Conservation (phyloP, 2,113 vertebrate species). For the Eudyptes chrysolophus region DNA sequence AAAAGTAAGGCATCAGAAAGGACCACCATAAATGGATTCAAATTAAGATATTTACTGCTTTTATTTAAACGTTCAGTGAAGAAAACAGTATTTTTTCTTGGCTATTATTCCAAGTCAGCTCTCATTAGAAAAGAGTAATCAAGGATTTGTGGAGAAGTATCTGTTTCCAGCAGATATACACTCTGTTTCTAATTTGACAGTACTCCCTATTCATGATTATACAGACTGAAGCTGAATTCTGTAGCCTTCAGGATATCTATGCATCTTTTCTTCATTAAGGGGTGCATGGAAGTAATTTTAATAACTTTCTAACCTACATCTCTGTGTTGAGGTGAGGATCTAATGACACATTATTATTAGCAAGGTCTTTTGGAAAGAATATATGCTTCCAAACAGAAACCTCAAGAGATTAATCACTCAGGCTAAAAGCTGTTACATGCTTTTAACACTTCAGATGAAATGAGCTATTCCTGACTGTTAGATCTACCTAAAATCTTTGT, state of each 20-base stretch:
- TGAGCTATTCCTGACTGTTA: background rate
- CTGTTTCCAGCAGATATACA: background rate
- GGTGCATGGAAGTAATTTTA: background rate
- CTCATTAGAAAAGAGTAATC: background rate
- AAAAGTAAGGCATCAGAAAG: background rate
- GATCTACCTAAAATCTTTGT: background rate
- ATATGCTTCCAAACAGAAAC: background rate
- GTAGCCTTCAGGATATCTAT: background rate
- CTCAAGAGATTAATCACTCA: background rate
- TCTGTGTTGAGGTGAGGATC: background rate
- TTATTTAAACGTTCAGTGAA: background rate
- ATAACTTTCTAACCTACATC: background rate
- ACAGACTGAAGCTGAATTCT: background rate
- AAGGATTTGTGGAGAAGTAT: background rate
- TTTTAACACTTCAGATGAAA: constrained; percentile 25
- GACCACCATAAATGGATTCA: background rate
- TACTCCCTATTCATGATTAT: background rate
- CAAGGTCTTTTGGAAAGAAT: background rate
- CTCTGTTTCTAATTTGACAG: background rate
- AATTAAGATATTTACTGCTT: background rate
- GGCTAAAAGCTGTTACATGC: background rate
- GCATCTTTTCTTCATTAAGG: background rate
- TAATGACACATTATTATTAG: background rate
- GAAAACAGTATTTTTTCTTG: background rate
- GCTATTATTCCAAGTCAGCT: background rate